Evolutionary conservation across 2,113 vertebrate genomes (phyloP), one percentile per base, ranked within the genome.

Genomic region (Vombatus ursinus): DNA sequence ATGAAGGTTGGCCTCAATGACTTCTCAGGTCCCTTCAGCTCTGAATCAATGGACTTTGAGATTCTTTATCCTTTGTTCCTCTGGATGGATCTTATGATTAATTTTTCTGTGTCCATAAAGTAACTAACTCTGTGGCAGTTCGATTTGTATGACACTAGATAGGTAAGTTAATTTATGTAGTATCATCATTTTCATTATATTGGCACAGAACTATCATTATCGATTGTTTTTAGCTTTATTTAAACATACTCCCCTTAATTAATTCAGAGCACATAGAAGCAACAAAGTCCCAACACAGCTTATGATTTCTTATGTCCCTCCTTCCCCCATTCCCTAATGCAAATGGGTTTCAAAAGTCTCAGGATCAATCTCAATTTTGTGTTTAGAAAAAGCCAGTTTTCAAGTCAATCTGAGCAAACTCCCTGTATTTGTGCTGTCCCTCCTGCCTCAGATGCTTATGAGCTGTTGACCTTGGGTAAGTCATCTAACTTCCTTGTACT

Each of bases 401-500:
- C n/a, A 84, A 84, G n/a, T 44, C 8, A 9, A 84, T 44, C 16
- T 23, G 93, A 95, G 61, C 90, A 92, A 95, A 94, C 91, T 93
- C 93, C 0, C 0, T 28, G 89, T 1, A 44, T 54, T 53, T 48
- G 92, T 12, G n/a, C 24, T 44, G 6, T 44, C 92, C 94, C 61
- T 48, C 44, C 9, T 84, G 68, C 68, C n/a, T 44, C 68, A 84
- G 68, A 84, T 23, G n/a, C n/a, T 84, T 8, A 22, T 16, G 44
- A 44, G 68, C 68, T 84, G 7, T 44, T 84, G 68, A 84, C n/a
- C n/a, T 22, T 84, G 37, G 37, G 16, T 22, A 84, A 84, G n/a
- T 84, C 68, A 84, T 23, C 23, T 44, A 84, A 84, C 68, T 84
- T 84, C 19, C 2, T 0, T 23, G n/a, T 22, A 84, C 16, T 16